Percentiles rank a stretch among this genome's conserved stretches.
Evolutionary conservation across 92 coral and sea anemone genomes (phyloP).

Genomic region (Zoanthus gigantus): DNA sequence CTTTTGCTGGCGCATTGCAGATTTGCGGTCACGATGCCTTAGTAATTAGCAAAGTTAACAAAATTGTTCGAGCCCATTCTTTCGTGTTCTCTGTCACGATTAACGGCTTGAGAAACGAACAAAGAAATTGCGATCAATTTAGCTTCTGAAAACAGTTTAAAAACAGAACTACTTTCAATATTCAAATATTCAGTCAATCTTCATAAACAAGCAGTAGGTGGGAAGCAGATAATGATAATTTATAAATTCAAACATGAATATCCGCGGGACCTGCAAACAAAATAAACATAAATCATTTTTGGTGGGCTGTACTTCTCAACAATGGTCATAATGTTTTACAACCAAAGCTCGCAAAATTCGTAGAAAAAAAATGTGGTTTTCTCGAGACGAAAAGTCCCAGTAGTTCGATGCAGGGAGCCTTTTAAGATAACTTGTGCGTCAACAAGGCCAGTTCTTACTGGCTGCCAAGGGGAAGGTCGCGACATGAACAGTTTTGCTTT

Average conservation of each 20-base stretch:
- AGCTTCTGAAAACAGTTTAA: not conserved
- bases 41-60: not conserved
- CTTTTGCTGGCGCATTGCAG: conserved; percentile 1
- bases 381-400: not conserved
- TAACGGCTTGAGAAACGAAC: not conserved
- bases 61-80: not conserved
- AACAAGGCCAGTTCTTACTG: not conserved
- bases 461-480: conserved; percentile 30
- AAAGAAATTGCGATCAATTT: not conserved
- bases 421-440: not conserved
- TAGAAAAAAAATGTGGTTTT: not conserved
- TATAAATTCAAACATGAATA: conserved; percentile 6
- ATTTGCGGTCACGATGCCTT: not conserved
- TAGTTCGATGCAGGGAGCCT: not conserved
- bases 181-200: conserved; percentile 4
- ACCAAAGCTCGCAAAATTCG: not conserved
- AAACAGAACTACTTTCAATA: not conserved
- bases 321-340: conserved; percentile 26
- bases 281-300: conserved; percentile 39
- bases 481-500: conserved; percentile 13
- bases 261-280: conserved; percentile 13
- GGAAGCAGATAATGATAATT: not conserved
- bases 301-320: conserved; percentile 38
- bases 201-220: conserved; percentile 27
- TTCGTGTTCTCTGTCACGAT: not conserved